phyloP scores from a whole-genome alignment of 1,140 invertebrate species.

The Drosophila tsacasi region DNA sequence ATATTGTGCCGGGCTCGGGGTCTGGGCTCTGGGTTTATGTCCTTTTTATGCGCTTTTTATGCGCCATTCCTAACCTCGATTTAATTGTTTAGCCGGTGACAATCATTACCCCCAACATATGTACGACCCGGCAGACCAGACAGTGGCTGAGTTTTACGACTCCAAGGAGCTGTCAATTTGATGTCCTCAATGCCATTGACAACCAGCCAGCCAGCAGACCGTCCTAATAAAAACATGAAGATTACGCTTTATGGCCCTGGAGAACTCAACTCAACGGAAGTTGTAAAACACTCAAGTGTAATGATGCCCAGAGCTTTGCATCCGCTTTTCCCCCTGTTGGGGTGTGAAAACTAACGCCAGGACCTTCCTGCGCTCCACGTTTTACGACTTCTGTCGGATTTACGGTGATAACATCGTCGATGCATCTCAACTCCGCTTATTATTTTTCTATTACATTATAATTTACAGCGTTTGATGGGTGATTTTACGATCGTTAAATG shows the following conservation, averaged over 20 bases:
- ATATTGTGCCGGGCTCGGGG: slow-evolving; percentile 18
- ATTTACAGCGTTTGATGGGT: slow-evolving; percentile 68
- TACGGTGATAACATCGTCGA: slow-evolving; percentile 69
- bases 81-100: slow-evolving; percentile 85
- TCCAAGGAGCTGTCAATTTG: slow-evolving; percentile 81
- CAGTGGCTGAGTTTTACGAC: slow-evolving; percentile 73
- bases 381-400: slow-evolving; percentile 72
- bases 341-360: slow-evolving; percentile 74
- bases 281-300: slow-evolving; percentile 83
- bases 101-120: slow-evolving; percentile 80
- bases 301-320: slow-evolving; percentile 64
- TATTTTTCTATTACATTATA: slow-evolving; percentile 79
- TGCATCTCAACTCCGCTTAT: slow-evolving; percentile 68
- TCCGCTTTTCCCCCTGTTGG: slow-evolving; percentile 23
- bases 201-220: slow-evolving; percentile 11
- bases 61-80: slow-evolving; percentile 85
- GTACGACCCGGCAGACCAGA: slow-evolving; percentile 25
- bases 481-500: slow-evolving; percentile 75
- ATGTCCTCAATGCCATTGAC: slow-evolving; percentile 76
- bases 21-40: slow-evolving; percentile 66
- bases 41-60: slow-evolving; percentile 84
- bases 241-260: slow-evolving; percentile 74
- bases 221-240: slow-evolving; percentile 80
- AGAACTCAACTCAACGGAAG: slow-evolving; percentile 71
- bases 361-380: slow-evolving; percentile 50